These are phyloP conservation scores for Mugil cephalus DNA, from an alignment of 2,113 vertebrate species.

Conservation along the genomic window DNA sequence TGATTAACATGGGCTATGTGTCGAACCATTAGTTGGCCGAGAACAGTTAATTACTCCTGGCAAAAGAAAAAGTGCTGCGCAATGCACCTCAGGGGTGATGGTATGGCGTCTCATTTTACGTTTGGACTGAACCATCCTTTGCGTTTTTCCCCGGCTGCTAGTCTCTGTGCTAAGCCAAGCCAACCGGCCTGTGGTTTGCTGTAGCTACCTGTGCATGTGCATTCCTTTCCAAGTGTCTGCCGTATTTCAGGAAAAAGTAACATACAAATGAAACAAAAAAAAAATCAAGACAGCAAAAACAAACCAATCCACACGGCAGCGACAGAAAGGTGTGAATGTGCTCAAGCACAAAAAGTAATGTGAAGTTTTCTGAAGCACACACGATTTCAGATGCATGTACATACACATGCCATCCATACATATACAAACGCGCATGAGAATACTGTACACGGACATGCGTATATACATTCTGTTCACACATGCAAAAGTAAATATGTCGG, in stretches of 20 bases:
- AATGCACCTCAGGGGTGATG: too few species aligned
- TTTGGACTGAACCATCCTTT: not conserved
- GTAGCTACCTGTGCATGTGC: not conserved
- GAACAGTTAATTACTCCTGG: too few species aligned
- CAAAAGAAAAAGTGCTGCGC: too few species aligned
- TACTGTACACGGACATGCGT: conserved; percentile 18
- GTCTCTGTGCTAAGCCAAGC: not conserved
- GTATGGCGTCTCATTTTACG: too few species aligned
- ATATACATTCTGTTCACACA: conserved; percentile 18
- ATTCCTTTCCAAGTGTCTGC: not conserved
- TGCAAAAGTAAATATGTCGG: conserved; percentile 27
- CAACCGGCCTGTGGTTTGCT: not conserved
- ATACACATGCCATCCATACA: not conserved
- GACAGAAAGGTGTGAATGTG: too few species aligned
- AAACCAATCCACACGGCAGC: not conserved
- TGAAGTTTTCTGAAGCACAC: conserved; percentile 11
- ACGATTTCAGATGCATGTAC: conserved; percentile 10
- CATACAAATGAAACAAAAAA: not conserved
- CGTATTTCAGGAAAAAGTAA: not conserved
- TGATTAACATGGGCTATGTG: not conserved
- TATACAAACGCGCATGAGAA: conserved; percentile 16
- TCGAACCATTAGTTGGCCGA: not conserved
- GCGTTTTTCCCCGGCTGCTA: not conserved
- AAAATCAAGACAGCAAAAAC: conserved; percentile 1
- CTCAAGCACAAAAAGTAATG: too few species aligned